These are phyloP conservation scores for Aplidium turbinatum DNA, from an alignment of 23 tunicate genomes.

Conservation along the genomic window DNA sequence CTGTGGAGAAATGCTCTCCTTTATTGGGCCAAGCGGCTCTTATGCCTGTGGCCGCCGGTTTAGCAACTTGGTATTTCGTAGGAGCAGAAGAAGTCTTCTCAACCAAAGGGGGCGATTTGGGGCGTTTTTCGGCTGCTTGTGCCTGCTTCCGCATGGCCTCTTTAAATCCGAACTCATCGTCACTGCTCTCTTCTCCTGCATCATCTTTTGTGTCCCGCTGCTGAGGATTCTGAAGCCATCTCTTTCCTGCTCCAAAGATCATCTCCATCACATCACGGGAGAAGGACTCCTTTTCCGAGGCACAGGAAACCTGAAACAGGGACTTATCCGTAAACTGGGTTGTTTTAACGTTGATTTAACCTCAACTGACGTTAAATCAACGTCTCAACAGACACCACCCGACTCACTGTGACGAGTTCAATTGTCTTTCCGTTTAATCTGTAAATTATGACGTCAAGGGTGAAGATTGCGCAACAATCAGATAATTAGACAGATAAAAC, in stretches of 20 bases:
- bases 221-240: slow-evolving; percentile 38
- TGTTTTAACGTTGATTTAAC: too few relatives aligned
- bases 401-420: too few relatives aligned
- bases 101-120: neutral
- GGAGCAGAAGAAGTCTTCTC: slow-evolving; percentile 20
- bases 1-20: slow-evolving; percentile 13
- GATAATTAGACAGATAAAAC: too few relatives aligned
- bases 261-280: slow-evolving; percentile 85
- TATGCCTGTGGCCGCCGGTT: slow-evolving; percentile 44
- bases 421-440: too few relatives aligned
- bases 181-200: slow-evolving; percentile 34
- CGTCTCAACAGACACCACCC: too few relatives aligned
- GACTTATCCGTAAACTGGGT: too few relatives aligned
- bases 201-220: slow-evolving; percentile 5
- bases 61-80: slow-evolving; percentile 50
- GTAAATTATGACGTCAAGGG: neutral
- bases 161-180: slow-evolving; percentile 78
- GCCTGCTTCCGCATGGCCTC: slow-evolving; percentile 23
- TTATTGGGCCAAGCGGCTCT: slow-evolving; percentile 37
- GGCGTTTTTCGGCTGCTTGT: slow-evolving; percentile 8
- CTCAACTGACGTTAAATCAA: too few relatives aligned
- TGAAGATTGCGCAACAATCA: neutral
- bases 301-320: slow-evolving; percentile 51
- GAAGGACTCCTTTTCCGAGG: slow-evolving; percentile 83
- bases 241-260: slow-evolving; percentile 70